phyloP scores from a whole-genome alignment of 2,888 invertebrate genomes.

The Leucania comma region DNA sequence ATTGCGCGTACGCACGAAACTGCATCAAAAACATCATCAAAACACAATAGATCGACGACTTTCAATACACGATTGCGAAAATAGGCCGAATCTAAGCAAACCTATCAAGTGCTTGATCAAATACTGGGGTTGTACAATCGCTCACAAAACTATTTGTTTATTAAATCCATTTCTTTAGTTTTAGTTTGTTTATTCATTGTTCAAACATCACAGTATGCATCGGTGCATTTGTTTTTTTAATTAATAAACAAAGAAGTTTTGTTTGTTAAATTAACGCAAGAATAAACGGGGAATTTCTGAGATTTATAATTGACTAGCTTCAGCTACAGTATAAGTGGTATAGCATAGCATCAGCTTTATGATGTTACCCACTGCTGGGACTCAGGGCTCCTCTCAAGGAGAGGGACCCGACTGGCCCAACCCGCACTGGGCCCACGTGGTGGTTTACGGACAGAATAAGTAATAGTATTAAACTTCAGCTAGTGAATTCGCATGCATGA shows the following conservation, averaged over 20 bases:
- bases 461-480: no score
- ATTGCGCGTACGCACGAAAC: slow-evolving; percentile 43
- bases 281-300: not conserved
- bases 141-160: slow-evolving; percentile 43
- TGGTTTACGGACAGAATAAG: no score
- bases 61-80: slow-evolving; percentile 59
- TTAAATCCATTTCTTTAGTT: slow-evolving; percentile 20
- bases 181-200: slow-evolving; percentile 25
- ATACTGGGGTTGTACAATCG: slow-evolving; percentile 47
- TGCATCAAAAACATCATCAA: slow-evolving; percentile 47
- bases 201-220: slow-evolving; percentile 38
- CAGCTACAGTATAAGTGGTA: no score
- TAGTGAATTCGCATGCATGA: no score
- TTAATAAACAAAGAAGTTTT: slow-evolving; percentile 12
- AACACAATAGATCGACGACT: slow-evolving; percentile 55
- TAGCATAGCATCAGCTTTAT: no score
- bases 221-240: slow-evolving; percentile 37
- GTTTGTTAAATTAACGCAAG: slow-evolving; percentile 31
- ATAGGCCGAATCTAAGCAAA: slow-evolving; percentile 54
- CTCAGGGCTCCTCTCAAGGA: no score
- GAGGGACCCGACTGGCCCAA: no score
- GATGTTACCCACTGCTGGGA: no score
- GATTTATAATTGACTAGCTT: not conserved
- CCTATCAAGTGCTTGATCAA: slow-evolving; percentile 56
- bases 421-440: no score